phyloP scores from a whole-genome alignment of 1,140 invertebrate species.

The Ridgeia piscesae region DNA sequence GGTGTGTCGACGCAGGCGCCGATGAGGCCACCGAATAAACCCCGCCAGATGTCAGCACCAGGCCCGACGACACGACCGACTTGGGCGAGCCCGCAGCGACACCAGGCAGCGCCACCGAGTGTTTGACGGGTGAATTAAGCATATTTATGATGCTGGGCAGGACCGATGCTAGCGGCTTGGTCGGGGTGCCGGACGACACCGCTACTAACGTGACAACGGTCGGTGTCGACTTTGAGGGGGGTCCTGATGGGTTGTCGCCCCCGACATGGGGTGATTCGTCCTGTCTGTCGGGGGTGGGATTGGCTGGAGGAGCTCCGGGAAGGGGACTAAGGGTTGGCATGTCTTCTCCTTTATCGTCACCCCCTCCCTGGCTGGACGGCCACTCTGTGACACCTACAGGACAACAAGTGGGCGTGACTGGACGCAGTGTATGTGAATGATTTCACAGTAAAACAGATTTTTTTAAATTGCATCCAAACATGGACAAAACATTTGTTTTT shows the following conservation, averaged over 20 bases:
- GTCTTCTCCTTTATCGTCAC: not conserved
- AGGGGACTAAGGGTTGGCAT: conserved; percentile 21
- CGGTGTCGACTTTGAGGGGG: not conserved
- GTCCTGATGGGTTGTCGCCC: not conserved
- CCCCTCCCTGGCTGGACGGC: not conserved
- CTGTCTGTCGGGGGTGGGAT: not conserved
- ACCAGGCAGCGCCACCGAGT: not conserved
- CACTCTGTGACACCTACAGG: not conserved
- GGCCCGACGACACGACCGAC: not conserved
- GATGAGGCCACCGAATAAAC: not conserved
- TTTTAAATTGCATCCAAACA: no score
- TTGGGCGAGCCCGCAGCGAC: not conserved
- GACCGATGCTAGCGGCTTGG: not conserved
- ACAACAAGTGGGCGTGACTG: not conserved
- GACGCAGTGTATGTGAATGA: not conserved
- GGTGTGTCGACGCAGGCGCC: not conserved
- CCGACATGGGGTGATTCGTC: not conserved
- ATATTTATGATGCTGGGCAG: conserved; percentile 9
- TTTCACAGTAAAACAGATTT: no score
- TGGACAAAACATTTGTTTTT: no score
- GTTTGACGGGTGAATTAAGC: conserved; percentile 14
- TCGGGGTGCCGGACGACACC: not conserved
- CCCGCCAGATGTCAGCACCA: not conserved
- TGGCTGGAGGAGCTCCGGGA: not conserved
- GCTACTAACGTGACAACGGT: not conserved